A percentile compares a stretch with the other conserved stretches of the same genome.
Evolutionary conservation across 1,140 invertebrate species (phyloP).

Genomic region (Mycetomoellerius zeteki): DNA sequence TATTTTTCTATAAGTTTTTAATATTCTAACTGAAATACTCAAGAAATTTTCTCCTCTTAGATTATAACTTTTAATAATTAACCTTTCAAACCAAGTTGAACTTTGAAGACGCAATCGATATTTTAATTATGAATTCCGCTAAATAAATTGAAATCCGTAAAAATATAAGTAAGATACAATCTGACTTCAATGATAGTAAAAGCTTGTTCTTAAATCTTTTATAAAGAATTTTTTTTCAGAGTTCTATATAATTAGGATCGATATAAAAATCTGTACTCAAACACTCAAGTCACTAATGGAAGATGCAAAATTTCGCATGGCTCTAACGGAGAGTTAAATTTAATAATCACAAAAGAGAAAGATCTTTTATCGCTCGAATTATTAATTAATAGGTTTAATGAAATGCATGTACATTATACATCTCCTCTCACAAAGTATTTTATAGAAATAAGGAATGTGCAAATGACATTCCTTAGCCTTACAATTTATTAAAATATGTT

Average conservation of each 20-base stretch:
- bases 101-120: too few species aligned
- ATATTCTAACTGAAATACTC: not conserved
- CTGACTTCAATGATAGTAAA: too few species aligned
- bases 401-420: not conserved
- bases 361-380: not conserved
- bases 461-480: not conserved
- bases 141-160: too few species aligned
- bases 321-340: not conserved
- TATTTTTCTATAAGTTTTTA: not conserved
- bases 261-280: too few species aligned
- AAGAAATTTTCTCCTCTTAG: not conserved
- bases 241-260: too few species aligned
- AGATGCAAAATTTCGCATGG: too few species aligned
- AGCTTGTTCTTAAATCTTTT: too few species aligned
- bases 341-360: not conserved
- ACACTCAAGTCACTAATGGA: too few species aligned
- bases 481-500: constrained; percentile 17
- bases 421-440: not conserved
- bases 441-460: not conserved
- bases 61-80: not conserved
- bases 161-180: too few species aligned
- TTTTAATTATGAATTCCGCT: too few species aligned
- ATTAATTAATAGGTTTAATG: not conserved
- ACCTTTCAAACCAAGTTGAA: too few species aligned
- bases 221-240: too few species aligned